Evolutionary conservation across 1,140 invertebrate species (phyloP).

Genomic region (Piezodorus guildinii): DNA sequence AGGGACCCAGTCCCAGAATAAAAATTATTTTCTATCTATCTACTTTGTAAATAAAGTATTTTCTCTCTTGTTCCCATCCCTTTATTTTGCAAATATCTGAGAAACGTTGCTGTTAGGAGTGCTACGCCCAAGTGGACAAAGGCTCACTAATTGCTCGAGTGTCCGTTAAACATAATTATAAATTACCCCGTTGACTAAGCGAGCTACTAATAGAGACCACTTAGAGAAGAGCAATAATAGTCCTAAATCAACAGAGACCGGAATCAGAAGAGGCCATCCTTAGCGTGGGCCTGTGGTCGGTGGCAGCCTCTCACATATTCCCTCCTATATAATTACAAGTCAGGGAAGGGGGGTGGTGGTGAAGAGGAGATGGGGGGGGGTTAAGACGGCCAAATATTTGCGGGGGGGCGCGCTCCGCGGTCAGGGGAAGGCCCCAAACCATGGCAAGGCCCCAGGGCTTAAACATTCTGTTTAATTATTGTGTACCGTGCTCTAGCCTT

Average conservation of each 20-base stretch:
- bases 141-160: too few relatives aligned
- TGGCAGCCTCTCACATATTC: constrained; percentile 1
- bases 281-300: not conserved
- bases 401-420: not conserved
- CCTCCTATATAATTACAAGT: constrained; percentile 10
- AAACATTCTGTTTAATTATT: constrained; percentile 13
- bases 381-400: constrained; percentile 15
- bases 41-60: too few relatives aligned
- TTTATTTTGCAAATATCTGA: too few relatives aligned
- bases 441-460: not conserved
- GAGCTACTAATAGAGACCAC: too few relatives aligned
- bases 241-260: constrained; percentile 3
- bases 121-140: too few relatives aligned
- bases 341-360: not conserved
- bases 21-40: too few relatives aligned
- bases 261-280: not conserved
- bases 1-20: too few relatives aligned
- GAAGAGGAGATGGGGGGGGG: not conserved
- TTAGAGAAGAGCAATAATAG: not conserved
- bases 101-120: too few relatives aligned
- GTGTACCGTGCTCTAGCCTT: constrained; percentile 6
- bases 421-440: not conserved
- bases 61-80: too few relatives aligned
- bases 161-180: too few relatives aligned
- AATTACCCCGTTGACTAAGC: too few relatives aligned